Conservation (phyloP, 2,888 invertebrate species). For the Latrodectus elegans region DNA sequence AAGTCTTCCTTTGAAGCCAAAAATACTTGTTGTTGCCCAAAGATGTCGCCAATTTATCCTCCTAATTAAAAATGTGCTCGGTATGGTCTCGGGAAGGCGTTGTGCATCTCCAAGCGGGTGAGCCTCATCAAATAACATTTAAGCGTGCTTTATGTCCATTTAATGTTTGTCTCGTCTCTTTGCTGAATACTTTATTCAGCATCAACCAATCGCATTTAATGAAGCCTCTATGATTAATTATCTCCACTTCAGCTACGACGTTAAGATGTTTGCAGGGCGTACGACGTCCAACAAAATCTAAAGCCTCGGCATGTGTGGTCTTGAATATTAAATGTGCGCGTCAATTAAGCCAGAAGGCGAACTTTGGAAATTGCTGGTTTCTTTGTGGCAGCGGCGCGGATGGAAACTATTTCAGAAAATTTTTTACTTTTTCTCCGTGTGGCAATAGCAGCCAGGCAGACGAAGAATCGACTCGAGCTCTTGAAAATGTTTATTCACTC, state of each 20-base stretch:
- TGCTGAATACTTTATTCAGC: constrained; percentile 38
- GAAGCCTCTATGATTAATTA: constrained; percentile 61
- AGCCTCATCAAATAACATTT: neutral
- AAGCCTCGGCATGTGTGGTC: constrained; percentile 59
- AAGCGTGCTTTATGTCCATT: constrained; percentile 41
- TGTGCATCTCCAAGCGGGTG: neutral
- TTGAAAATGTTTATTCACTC: no score
- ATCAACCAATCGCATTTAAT: constrained; percentile 57
- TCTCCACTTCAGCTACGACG: constrained; percentile 32
- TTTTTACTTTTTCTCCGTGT: constrained; percentile 13
- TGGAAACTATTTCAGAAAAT: constrained; percentile 18
- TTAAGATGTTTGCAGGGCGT: constrained; percentile 29
- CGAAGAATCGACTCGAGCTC: no score
- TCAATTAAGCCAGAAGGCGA: constrained; percentile 44
- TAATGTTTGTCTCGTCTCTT: constrained; percentile 36
- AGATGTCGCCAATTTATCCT: no score
- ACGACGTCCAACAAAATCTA: constrained; percentile 30
- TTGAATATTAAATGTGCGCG: constrained; percentile 57
- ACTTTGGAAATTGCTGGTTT: constrained; percentile 46
- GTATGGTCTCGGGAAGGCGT: neutral
- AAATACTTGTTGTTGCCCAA: no score
- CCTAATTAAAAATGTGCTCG: no score
- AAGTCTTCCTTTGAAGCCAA: no score
- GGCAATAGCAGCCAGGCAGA: neutral
- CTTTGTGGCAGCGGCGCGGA: constrained; percentile 41